These are phyloP conservation scores for Rhagologus leucostigma DNA, from an alignment of 2,113 vertebrate genomes.

Conservation along the genomic window DNA sequence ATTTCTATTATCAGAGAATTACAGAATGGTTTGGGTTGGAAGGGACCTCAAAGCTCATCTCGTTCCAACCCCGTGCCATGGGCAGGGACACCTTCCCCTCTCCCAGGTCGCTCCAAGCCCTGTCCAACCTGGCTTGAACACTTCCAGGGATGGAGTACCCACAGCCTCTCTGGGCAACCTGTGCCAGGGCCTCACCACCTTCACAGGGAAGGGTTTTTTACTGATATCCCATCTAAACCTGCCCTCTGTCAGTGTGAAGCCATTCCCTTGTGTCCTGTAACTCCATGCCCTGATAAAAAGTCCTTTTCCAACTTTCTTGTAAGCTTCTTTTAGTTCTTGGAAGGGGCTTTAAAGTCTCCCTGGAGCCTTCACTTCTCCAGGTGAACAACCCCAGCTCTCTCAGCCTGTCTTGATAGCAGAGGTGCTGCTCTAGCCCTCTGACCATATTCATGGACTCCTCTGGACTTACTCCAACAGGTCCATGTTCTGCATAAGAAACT, in stretches of 20 bases:
- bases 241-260: not conserved
- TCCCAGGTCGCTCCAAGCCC: not conserved
- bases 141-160: not conserved
- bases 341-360: not conserved
- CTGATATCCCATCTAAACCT: not conserved
- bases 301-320: not conserved
- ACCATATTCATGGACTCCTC: not conserved
- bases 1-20: not conserved
- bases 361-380: not conserved
- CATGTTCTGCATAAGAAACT: not conserved
- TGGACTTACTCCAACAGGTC: not conserved
- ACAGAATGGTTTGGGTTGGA: not conserved
- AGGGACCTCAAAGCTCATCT: not conserved
- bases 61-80: not conserved
- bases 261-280: not conserved
- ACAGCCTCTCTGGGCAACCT: not conserved
- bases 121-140: accelerated
- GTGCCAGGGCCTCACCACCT: not conserved
- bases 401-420: not conserved
- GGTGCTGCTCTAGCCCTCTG: not conserved
- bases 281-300: not conserved
- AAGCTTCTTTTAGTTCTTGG: not conserved
- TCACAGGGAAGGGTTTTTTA: not conserved
- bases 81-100: not conserved
- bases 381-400: not conserved